Percentiles rank a stretch among this genome's conserved stretches.
These are phyloP conservation scores for Myopa testacea DNA, from an alignment of 2,888 invertebrate genomes.

Conservation along the genomic window DNA sequence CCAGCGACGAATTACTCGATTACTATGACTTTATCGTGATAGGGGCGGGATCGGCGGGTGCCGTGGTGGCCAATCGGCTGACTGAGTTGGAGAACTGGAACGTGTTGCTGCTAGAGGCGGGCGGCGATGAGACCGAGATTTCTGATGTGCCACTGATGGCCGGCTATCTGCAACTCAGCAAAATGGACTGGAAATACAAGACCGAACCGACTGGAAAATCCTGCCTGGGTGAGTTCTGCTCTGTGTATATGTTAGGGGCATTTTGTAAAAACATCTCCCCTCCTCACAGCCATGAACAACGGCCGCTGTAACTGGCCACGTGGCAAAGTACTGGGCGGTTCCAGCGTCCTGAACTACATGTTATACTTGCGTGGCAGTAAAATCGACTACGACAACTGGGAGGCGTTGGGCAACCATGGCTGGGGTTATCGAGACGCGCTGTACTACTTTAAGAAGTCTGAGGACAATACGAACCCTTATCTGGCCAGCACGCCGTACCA, in stretches of 20 bases:
- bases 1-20: conserved; percentile 73
- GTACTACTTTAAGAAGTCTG: conserved; percentile 90
- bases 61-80: conserved; percentile 86
- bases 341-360: conserved; percentile 92
- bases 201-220: conserved; percentile 87
- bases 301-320: conserved; percentile 91
- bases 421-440: conserved; percentile 87
- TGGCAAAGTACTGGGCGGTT: conserved; percentile 92
- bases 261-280: not conserved
- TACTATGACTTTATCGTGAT: conserved; percentile 87
- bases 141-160: conserved; percentile 90
- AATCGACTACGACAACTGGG: conserved; percentile 92
- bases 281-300: conserved; percentile 80
- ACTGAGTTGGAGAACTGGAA: conserved; percentile 85
- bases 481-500: conserved; percentile 83
- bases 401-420: conserved; percentile 84
- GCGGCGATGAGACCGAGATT: conserved; percentile 91
- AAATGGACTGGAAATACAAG: conserved; percentile 93
- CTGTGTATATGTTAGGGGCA: not conserved
- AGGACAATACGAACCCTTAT: conserved; percentile 90
- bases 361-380: conserved; percentile 89
- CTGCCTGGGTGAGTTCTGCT: conserved; percentile 78
- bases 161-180: conserved; percentile 86
- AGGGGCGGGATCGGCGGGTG: conserved; percentile 90
- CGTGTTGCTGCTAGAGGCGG: conserved; percentile 85